A percentile compares a stretch with the other conserved stretches of the same genome.
phyloP scores from a whole-genome alignment of 1,140 invertebrate species.

The Charaxes varanes region DNA sequence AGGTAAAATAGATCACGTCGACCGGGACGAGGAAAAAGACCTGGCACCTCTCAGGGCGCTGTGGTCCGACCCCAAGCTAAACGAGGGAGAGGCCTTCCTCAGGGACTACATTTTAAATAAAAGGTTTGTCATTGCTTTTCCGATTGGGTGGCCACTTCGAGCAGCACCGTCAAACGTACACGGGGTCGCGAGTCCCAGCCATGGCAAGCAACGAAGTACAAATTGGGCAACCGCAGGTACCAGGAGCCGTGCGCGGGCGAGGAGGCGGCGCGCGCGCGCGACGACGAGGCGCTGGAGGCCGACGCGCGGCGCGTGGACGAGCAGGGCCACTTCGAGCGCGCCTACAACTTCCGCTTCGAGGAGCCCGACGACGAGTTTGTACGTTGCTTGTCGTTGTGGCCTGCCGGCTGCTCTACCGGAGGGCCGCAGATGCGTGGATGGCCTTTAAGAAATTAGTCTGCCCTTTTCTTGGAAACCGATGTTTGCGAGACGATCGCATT shows the following conservation, averaged over 20 bases:
- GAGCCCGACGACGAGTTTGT: slow-evolving; percentile 96
- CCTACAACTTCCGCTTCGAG: slow-evolving; percentile 97
- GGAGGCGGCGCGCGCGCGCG: slow-evolving; percentile 36
- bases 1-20: slow-evolving; percentile 81
- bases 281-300: slow-evolving; percentile 82
- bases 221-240: too few relatives aligned
- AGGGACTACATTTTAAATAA: slow-evolving; percentile 95
- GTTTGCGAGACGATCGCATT: too few relatives aligned
- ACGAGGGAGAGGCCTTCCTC: slow-evolving; percentile 90
- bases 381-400: too few relatives aligned
- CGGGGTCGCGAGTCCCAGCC: too few relatives aligned
- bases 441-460: too few relatives aligned
- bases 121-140: too few relatives aligned
- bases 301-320: slow-evolving; percentile 87
- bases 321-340: slow-evolving; percentile 94
- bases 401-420: too few relatives aligned
- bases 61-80: slow-evolving; percentile 89
- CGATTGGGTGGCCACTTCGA: too few relatives aligned
- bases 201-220: too few relatives aligned
- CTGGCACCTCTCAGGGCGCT: slow-evolving; percentile 86
- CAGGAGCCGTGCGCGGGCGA: slow-evolving; percentile 76
- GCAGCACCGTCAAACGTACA: too few relatives aligned
- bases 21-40: slow-evolving; percentile 78
- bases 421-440: too few relatives aligned
- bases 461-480: too few relatives aligned